These are phyloP conservation scores for Meteorus colon DNA, from an alignment of 2,888 invertebrate species.

Conservation along the genomic window DNA sequence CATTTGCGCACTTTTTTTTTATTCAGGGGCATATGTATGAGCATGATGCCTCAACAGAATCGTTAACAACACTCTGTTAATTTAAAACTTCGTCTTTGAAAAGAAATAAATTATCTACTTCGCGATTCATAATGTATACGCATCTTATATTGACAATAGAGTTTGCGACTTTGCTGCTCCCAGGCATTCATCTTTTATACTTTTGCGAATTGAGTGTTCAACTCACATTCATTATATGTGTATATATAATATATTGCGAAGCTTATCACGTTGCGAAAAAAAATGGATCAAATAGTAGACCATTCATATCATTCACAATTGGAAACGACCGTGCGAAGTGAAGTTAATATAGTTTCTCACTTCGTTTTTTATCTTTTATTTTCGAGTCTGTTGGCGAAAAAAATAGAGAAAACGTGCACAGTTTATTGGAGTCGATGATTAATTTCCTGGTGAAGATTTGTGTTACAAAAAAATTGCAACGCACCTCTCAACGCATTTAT, in stretches of 20 bases:
- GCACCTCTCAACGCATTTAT: neutral
- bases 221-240: neutral
- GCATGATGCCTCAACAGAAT: conserved; percentile 23
- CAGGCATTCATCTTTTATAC: neutral
- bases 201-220: neutral
- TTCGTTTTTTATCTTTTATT: neutral
- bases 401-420: neutral
- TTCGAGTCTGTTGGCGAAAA: neutral
- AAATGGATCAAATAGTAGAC: neutral
- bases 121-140: conserved; percentile 11
- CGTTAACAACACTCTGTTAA: conserved; percentile 32
- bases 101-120: conserved; percentile 17
- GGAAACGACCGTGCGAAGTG: neutral
- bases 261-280: neutral
- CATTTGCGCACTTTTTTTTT: conserved; percentile 10
- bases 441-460: neutral
- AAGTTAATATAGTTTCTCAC: neutral
- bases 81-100: conserved; percentile 20
- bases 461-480: neutral
- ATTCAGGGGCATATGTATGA: conserved; percentile 30
- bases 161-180: neutral
- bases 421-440: neutral
- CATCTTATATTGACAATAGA: neutral
- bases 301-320: neutral
- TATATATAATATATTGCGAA: neutral